Conservation (phyloP, 2,113 vertebrate species). For the Falco punctatus region DNA sequence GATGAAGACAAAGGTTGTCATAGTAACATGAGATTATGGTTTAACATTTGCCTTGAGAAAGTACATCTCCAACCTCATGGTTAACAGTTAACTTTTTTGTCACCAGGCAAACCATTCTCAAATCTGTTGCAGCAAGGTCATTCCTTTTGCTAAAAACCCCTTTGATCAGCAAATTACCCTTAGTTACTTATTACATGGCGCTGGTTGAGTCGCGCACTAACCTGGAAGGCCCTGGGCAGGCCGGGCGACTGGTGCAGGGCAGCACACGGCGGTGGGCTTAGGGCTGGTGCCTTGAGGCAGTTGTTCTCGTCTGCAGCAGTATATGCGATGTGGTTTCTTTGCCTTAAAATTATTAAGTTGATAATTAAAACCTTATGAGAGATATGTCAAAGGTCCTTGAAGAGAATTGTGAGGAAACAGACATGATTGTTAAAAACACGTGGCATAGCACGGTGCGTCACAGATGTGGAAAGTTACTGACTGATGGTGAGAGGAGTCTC, state of each 20-base stretch:
- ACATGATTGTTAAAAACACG: neutral
- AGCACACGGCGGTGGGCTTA: neutral
- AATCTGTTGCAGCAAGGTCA: no score
- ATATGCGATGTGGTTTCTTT: neutral
- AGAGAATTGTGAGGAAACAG: neutral
- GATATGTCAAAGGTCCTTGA: neutral
- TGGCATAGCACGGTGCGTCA: neutral
- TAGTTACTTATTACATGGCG: no score
- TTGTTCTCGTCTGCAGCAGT: neutral
- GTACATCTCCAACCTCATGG: no score
- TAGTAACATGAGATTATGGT: no score
- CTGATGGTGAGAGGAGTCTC: neutral
- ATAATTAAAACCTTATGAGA: neutral
- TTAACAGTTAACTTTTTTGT: no score
- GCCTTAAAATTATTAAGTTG: neutral
- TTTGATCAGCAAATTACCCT: no score
- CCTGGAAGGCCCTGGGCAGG: rapidly evolving
- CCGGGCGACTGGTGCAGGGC: rapidly evolving
- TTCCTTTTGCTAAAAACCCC: no score
- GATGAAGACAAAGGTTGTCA: no score
- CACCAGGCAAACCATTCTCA: no score
- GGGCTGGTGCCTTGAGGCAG: rapidly evolving
- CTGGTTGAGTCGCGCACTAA: rapidly evolving
- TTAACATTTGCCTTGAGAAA: no score
- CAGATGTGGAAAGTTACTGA: neutral